Percentiles rank a stretch among this genome's conserved stretches.
Conservation (phyloP, 2,888 invertebrate species). For the Punctoribates punctum region DNA sequence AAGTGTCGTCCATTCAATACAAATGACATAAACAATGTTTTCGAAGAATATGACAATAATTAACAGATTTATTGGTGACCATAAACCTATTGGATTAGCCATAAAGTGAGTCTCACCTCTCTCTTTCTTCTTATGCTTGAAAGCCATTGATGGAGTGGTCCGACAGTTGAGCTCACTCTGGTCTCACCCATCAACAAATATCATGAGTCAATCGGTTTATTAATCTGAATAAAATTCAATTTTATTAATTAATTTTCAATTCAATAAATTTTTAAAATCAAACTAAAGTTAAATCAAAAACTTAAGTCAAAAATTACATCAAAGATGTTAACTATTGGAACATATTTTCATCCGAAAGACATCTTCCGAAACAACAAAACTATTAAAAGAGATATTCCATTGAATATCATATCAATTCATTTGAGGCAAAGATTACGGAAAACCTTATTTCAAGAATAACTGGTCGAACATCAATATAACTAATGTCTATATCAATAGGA, state of each 20-base stretch:
- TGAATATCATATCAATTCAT: not conserved
- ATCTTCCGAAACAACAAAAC: no score
- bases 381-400: no score
- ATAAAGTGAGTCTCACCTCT: slow-evolving; percentile 22
- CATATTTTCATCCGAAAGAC: no score
- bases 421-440: not conserved
- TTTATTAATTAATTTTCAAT: not conserved
- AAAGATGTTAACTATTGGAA: no score
- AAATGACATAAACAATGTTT: slow-evolving; percentile 1
- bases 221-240: not conserved
- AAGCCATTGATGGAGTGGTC: slow-evolving; percentile 34
- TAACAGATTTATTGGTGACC: not conserved
- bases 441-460: not conserved
- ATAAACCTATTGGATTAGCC: not conserved
- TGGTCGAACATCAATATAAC: not conserved
- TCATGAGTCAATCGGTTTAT: slow-evolving; percentile 30
- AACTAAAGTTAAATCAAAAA: not conserved
- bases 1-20: not conserved
- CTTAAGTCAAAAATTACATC: not conserved
- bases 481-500: slow-evolving; percentile 18
- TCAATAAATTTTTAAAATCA: not conserved
- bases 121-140: slow-evolving; percentile 36
- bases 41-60: not conserved
- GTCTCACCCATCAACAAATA: slow-evolving; percentile 35
- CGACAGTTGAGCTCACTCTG: slow-evolving; percentile 4